These are phyloP conservation scores for Myotis yumanensis DNA, from an alignment of 2,113 vertebrate species.

Conservation along the genomic window DNA sequence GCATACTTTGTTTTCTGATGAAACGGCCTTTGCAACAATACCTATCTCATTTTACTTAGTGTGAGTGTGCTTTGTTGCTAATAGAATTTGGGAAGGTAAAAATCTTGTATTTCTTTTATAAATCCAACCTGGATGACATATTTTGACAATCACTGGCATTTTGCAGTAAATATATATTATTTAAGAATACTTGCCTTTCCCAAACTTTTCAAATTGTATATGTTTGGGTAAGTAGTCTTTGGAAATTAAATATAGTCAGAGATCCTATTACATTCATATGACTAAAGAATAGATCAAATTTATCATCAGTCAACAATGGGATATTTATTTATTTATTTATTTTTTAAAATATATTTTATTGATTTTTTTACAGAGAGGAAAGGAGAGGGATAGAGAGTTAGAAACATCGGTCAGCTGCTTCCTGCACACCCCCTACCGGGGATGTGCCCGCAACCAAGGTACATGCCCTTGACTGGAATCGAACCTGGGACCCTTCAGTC, in stretches of 20 bases:
- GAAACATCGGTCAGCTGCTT: too few species aligned
- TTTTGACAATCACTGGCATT: background rate
- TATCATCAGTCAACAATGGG: background rate
- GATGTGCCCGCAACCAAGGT: too few species aligned
- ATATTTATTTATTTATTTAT: constrained; percentile 36
- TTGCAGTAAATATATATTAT: background rate
- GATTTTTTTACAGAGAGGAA: too few species aligned
- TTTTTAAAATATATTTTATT: too few species aligned
- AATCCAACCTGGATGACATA: background rate
- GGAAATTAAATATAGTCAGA: background rate
- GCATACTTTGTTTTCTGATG: too few species aligned
- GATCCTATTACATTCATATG: background rate
- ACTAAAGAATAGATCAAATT: background rate
- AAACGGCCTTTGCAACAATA: background rate
- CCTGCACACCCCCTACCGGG: too few species aligned
- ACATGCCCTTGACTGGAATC: too few species aligned
- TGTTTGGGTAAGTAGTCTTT: background rate
- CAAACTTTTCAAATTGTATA: background rate
- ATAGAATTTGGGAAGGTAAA: background rate
- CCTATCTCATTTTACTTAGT: background rate
- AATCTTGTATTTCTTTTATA: background rate
- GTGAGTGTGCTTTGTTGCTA: background rate
- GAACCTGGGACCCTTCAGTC: too few species aligned
- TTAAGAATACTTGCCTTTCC: background rate
- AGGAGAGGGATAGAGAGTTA: too few species aligned